phyloP scores from a whole-genome alignment of 2,797 vertebrate species.

The Sebastes glaucus region DNA sequence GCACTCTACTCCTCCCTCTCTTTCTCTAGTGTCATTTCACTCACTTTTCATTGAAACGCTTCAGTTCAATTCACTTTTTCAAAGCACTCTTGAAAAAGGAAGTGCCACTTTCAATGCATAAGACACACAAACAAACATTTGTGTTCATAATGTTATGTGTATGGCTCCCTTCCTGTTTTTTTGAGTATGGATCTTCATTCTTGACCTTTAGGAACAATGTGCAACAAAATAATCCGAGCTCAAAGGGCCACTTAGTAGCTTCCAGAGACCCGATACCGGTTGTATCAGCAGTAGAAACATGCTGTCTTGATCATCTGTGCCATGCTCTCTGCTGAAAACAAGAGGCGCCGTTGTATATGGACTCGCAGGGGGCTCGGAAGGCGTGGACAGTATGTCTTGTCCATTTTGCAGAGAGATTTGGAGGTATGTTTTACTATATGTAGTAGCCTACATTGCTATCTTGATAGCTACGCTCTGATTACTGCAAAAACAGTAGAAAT shows the following conservation, averaged over 20 bases:
- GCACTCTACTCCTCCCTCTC: background rate
- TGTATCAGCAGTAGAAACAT: background rate
- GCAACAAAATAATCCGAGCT: background rate
- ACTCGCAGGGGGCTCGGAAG: no score
- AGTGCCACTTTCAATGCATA: background rate
- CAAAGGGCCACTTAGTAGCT: background rate
- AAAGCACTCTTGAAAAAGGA: background rate
- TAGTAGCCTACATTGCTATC: no score
- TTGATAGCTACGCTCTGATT: no score
- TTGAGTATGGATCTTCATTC: background rate
- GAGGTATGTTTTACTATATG: no score
- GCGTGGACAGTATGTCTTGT: no score
- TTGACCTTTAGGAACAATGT: background rate
- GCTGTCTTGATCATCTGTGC: background rate
- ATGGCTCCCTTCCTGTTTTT: background rate
- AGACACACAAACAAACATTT: background rate
- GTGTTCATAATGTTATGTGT: background rate
- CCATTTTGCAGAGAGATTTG: no score
- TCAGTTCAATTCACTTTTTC: background rate
- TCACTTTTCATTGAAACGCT: background rate
- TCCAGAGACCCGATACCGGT: background rate
- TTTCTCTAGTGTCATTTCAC: background rate
- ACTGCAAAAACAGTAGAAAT: no score
- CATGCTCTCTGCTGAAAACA: no score
- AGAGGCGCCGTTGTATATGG: no score